A percentile compares a stretch with the other conserved stretches of the same genome.
Conservation (phyloP, 2,113 vertebrate species). For the Tyrannus savana region DNA sequence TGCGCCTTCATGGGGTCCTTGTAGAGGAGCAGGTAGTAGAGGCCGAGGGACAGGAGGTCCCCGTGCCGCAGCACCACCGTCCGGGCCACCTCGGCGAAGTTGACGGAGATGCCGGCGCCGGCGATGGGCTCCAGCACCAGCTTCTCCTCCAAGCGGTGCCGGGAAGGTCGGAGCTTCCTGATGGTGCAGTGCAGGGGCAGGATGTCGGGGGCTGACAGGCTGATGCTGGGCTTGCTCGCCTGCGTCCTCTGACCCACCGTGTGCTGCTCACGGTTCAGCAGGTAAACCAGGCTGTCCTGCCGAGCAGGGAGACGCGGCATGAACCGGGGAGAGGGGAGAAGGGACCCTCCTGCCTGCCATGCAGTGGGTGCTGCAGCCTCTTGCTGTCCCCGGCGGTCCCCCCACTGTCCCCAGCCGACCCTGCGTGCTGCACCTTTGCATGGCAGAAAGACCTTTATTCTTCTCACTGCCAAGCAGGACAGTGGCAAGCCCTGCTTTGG, state of each 20-base stretch:
- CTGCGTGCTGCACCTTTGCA: neutral
- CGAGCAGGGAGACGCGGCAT: neutral
- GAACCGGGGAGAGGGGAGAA: neutral
- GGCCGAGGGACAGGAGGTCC: slow-evolving; percentile 91
- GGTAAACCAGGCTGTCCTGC: slow-evolving; percentile 94
- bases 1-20: slow-evolving; percentile 88
- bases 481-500: neutral
- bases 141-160: slow-evolving; percentile 35
- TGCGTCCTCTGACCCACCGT: slow-evolving; percentile 92
- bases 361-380: neutral
- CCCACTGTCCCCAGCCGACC: neutral
- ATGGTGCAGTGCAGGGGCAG: slow-evolving; percentile 92
- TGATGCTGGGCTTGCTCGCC: slow-evolving; percentile 92
- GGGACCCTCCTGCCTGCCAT: neutral
- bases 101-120: slow-evolving; percentile 81
- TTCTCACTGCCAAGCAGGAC: neutral
- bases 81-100: slow-evolving; percentile 84
- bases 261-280: slow-evolving; percentile 90
- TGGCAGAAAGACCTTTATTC: fast-evolving
- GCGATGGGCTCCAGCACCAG: slow-evolving; percentile 84
- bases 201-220: slow-evolving; percentile 91
- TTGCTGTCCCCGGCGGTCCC: neutral
- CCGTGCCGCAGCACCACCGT: slow-evolving; percentile 85
- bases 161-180: slow-evolving; percentile 55
- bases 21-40: slow-evolving; percentile 93